Conservation (phyloP, 2,113 vertebrate genomes). For the Equus przewalskii region DNA sequence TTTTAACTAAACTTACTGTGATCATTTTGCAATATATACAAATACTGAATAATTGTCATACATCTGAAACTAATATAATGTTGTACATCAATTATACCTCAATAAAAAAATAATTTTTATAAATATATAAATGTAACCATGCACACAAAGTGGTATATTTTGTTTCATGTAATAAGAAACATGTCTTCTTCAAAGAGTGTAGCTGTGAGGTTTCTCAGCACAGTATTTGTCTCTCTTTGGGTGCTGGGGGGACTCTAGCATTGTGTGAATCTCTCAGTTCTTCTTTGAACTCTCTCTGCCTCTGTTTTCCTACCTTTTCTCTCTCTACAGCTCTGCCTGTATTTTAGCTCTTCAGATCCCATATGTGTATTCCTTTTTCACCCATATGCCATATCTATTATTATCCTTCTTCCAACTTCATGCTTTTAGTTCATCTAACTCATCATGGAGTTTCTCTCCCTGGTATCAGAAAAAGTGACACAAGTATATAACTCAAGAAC, state of each 20-base stretch:
- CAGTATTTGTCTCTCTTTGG: not conserved
- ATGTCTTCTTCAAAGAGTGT: not conserved
- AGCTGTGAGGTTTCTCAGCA: not conserved
- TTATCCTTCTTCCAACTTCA: not conserved
- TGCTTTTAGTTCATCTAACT: conserved; percentile 27
- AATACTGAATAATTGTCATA: not conserved
- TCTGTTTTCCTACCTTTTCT: not conserved
- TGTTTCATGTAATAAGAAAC: not conserved
- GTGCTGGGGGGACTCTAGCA: no score
- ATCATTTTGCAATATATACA: not conserved
- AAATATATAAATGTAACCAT: not conserved
- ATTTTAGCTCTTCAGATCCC: not conserved
- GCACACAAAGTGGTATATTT: not conserved
- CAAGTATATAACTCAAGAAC: not conserved
- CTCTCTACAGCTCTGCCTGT: not conserved
- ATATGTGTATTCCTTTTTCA: not conserved
- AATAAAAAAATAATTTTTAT: not conserved
- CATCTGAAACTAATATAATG: not conserved
- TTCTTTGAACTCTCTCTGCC: not conserved
- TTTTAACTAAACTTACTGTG: not conserved
- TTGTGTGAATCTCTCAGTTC: not conserved
- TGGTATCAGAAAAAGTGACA: not conserved
- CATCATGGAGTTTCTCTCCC: not conserved
- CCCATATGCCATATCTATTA: not conserved
- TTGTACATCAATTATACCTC: not conserved